Evolutionary conservation across 2,888 invertebrate species (phyloP).

Genomic region (Leptopterna dolabrata): DNA sequence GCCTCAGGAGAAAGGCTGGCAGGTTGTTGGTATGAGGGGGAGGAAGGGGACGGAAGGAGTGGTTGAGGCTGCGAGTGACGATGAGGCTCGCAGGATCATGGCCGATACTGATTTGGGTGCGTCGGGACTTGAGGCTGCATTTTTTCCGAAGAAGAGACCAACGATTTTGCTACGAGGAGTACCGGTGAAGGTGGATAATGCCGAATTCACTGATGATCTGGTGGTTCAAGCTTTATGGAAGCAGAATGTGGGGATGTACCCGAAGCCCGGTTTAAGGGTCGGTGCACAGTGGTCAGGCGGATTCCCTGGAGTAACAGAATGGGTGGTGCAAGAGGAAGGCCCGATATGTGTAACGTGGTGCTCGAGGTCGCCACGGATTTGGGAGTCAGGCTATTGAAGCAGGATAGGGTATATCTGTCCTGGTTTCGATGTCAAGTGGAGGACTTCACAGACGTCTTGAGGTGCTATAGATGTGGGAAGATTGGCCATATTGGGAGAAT

Average conservation of each 20-base stretch:
- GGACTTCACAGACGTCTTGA: not conserved
- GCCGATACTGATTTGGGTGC: not conserved
- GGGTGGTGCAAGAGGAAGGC: not conserved
- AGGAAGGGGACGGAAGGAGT: not conserved
- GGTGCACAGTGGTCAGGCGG: not conserved
- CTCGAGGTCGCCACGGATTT: not conserved
- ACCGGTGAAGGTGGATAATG: not conserved
- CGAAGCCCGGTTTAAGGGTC: not conserved
- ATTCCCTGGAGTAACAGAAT: not conserved
- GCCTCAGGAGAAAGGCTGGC: not conserved
- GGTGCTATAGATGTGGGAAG: not conserved
- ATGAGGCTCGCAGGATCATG: not conserved
- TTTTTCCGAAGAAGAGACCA: not conserved
- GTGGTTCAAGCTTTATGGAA: not conserved
- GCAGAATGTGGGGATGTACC: not conserved
- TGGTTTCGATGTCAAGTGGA: not conserved
- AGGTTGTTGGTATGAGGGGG: not conserved
- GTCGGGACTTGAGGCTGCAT: not conserved
- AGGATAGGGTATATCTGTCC: not conserved
- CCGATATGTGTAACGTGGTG: not conserved
- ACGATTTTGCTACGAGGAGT: not conserved
- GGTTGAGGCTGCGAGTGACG: not conserved
- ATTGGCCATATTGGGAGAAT: not conserved
- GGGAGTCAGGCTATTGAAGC: not conserved
- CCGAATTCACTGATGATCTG: not conserved